Base-by-base conservation (phyloP, 2,888 invertebrate genomes). In the Pecten maximus region DNA sequence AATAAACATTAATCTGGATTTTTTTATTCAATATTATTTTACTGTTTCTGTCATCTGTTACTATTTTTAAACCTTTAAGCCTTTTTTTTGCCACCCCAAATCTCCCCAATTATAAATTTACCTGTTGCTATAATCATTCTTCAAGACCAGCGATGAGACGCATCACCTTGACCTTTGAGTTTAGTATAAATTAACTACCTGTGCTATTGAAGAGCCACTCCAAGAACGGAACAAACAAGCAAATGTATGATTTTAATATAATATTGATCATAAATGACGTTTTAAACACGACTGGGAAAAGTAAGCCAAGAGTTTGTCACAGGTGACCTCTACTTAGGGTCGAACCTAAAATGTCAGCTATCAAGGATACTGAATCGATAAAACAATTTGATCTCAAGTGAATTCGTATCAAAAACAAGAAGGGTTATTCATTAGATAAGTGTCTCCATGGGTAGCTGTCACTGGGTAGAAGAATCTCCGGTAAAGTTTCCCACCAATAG, bases 381-480 rank as follows among this genome's bases (percentile, higher is more conserved):
- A 74, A 74, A 74, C 74, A 74, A 74, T 74, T 74, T 74, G 74
- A 74, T 74, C 74, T 74, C 74, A 74, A 74, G 74, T 74, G 74
- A 74, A 74, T 74, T 74, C 74, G 74, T 74, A 74, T 74, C 74
- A 74, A 35, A 74, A 74, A 74, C 74, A 74, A 74, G 74, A 74
- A 74, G 74, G 28, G 74, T 35, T 74, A 35, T 74, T 35, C 74
- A 28, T 74, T 74, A 74, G 74, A 74, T 74, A 74, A 74, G 74
- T 74, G 74, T 74, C 74, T 23, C 74, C 15, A 74, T 35, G 74
- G 74, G 74, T 74, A 74, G 74, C 74, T 35, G 74, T 74, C 35
- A 35, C 12, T 35, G 74, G 28, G 10, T 8, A 6, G 1, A 35
- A 74, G 35, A 35, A 74, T 74, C 74, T 35, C 35, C 35, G 23